A percentile compares a stretch with the other conserved stretches of the same genome.
These are phyloP conservation scores for Eulemur macaco DNA, from an alignment of 2,113 vertebrate genomes.

Conservation along the genomic window DNA sequence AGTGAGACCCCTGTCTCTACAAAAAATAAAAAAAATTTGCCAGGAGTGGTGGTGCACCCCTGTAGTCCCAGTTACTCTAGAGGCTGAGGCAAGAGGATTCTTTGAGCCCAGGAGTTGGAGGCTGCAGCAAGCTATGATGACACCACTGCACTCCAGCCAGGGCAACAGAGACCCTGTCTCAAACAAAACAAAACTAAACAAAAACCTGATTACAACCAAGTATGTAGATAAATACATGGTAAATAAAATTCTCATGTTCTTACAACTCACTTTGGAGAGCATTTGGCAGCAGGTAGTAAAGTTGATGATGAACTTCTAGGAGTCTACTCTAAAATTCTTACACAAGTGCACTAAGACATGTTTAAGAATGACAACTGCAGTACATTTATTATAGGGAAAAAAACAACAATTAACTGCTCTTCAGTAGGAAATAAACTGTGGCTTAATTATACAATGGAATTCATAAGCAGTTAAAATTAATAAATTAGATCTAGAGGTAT, in stretches of 20 bases:
- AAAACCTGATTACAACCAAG: neutral
- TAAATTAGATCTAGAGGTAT: neutral
- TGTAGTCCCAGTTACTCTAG: too few species aligned
- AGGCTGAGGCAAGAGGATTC: too few species aligned
- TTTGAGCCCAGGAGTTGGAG: too few species aligned
- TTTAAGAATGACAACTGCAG: neutral
- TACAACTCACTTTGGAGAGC: neutral
- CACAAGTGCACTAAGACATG: neutral
- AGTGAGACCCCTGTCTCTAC: too few species aligned
- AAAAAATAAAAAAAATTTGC: too few species aligned
- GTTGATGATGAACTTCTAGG: constrained; percentile 5
- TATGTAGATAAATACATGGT: neutral
- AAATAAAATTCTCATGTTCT: neutral
- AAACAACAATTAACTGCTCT: neutral
- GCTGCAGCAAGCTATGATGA: too few species aligned
- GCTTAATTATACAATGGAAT: constrained; percentile 2
- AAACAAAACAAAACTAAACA: neutral
- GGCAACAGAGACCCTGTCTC: too few species aligned
- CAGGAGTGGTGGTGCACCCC: too few species aligned
- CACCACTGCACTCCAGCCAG: too few species aligned
- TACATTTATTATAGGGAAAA: constrained; percentile 14
- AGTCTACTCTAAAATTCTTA: neutral
- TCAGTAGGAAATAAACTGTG: neutral
- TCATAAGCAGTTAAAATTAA: constrained; percentile 7
- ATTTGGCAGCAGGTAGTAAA: neutral